Conservation (phyloP, 2,797 vertebrate species). For the Chloroceryle amazona region DNA sequence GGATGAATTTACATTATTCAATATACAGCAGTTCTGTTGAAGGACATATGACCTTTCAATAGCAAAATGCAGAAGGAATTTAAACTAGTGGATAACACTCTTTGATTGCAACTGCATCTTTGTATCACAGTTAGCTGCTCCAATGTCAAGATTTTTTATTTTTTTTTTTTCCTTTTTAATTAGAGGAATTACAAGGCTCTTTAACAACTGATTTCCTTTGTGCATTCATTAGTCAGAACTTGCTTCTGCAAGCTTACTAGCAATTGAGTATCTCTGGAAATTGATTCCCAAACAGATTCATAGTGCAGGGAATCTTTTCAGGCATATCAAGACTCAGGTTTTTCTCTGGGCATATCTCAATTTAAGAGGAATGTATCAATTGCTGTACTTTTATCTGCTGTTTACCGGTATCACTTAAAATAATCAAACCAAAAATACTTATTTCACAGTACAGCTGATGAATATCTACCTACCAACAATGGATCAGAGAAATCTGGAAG, state of each 20-base stretch:
- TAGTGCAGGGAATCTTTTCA: neutral
- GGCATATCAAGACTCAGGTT: neutral
- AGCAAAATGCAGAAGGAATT: neutral
- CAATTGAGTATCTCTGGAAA: neutral
- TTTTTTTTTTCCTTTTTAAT: neutral
- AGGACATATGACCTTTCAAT: neutral
- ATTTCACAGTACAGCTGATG: neutral
- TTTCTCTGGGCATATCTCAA: neutral
- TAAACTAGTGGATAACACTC: neutral
- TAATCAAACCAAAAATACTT: neutral
- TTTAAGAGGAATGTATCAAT: neutral
- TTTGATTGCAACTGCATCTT: neutral
- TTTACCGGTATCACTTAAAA: neutral
- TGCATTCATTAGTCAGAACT: neutral
- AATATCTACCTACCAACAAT: slow-evolving; percentile 88
- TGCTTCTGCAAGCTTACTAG: neutral
- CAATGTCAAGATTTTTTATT: neutral
- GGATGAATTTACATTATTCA: neutral
- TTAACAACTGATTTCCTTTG: neutral
- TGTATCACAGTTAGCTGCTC: neutral
- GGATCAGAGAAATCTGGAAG: slow-evolving; percentile 98
- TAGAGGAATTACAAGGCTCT: neutral
- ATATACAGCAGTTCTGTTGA: neutral
- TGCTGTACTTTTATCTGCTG: neutral
- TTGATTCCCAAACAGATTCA: neutral